Evolutionary conservation across 2,797 vertebrate species (phyloP), one percentile per base, ranked within the genome.

Genomic region (Lacerta bilineata): DNA sequence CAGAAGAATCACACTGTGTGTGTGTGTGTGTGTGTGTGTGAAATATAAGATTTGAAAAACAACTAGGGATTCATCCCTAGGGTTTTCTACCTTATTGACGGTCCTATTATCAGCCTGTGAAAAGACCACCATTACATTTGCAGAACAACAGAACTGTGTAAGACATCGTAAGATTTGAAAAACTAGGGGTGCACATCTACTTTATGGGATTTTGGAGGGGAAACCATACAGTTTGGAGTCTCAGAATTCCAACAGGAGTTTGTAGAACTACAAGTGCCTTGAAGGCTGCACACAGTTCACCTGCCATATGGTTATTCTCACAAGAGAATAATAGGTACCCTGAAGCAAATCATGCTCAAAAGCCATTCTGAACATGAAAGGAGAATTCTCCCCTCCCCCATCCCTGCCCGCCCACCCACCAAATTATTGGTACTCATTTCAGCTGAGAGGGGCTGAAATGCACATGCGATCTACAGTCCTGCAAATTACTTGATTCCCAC

Each of bases 341-440:
- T 43, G 36, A 66, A 61, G 69, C 55, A 85, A 41, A n/a, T 75
- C 29, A 76, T n/a, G 55, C 72, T 85, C 71, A 84, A 39, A 61
- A 39, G 33, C 72, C 39, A 39, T 79, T 80, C 4, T 71, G 2
- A 39, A 23, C 29, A 20, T 29, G 27, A 83, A n/a, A n/a, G 64
- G 29, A 10, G 46, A 23, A 43, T n/a, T 68, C 29, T 29, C 64
- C 66, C 11, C 27, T 46, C 61, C 6, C 5, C 20, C 4, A 13
- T 55, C 13, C 50, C 50, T 55, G 50, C 50, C 13, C 13, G 15
- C 50, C 50, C 50, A 55, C 50, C 50, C 50, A 55, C 50, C 13
- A 4, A 43, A 43, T 46, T 41, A 17, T 10, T 69, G 6, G 10
- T 69, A 68, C 13, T 66, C 39, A 46, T 69, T 69, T 39, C 5